These are phyloP conservation scores for Scomber colias DNA, from an alignment of 2,113 vertebrate genomes.

Conservation along the genomic window DNA sequence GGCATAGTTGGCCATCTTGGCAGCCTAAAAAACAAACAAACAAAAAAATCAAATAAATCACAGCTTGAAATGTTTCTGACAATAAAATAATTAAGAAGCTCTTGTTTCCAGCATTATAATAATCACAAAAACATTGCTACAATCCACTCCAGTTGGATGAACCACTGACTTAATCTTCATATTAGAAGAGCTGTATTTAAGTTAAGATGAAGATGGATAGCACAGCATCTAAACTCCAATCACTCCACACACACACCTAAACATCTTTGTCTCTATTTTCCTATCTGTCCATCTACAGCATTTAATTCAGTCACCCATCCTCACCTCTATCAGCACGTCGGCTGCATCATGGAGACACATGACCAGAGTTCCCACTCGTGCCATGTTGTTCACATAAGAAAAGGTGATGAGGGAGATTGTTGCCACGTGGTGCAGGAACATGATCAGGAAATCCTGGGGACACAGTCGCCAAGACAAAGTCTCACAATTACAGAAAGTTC, in stretches of 20 bases:
- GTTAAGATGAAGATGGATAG: conserved; percentile 7
- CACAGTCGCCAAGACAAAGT: conserved; percentile 56
- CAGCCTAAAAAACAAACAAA: conserved; percentile 88
- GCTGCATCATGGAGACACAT: conserved; percentile 93
- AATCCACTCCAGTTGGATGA: background rate
- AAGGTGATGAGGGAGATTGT: conserved; percentile 90
- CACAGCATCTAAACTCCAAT: background rate
- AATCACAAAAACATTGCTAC: background rate
- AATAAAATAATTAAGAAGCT: background rate
- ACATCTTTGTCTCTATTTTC: background rate
- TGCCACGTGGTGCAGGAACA: conserved; percentile 95
- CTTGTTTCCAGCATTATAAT: background rate
- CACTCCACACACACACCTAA: conserved; percentile 18
- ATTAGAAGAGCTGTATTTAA: background rate
- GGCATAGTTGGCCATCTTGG: conserved; percentile 99
- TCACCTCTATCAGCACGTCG: conserved; percentile 96
- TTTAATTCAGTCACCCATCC: conserved; percentile 24
- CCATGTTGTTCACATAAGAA: conserved; percentile 98
- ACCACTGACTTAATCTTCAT: background rate
- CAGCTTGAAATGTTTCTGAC: background rate
- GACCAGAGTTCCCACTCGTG: conserved; percentile 92
- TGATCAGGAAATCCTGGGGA: conserved; percentile 93
- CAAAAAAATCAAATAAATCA: conserved; percentile 11
- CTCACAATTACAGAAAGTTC: conserved; percentile 23
- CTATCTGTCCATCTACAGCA: conserved; percentile 9